phyloP scores from a whole-genome alignment of 2,888 invertebrate species.

The Arenicola marina region DNA sequence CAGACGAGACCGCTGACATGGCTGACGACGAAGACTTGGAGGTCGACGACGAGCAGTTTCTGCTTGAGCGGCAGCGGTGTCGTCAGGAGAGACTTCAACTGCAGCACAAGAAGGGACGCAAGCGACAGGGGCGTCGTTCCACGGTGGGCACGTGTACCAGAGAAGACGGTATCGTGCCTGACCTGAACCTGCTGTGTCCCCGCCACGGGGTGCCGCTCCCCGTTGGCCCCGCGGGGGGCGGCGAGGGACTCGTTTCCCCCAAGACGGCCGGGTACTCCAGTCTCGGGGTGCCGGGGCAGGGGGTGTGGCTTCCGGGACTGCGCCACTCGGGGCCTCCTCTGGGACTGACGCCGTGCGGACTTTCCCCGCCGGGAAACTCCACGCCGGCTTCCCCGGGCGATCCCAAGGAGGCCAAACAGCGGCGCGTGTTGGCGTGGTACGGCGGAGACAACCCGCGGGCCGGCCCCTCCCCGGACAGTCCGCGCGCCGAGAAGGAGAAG shows the following conservation, averaged over 20 bases:
- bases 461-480: neutral
- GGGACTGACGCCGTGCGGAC: no score
- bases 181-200: neutral
- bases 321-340: no score
- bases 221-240: neutral
- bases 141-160: slow-evolving; percentile 22
- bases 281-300: no score
- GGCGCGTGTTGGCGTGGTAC: neutral
- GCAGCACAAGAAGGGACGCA: slow-evolving; percentile 20
- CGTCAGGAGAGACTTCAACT: slow-evolving; percentile 32
- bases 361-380: neutral
- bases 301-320: no score
- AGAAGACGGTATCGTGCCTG: slow-evolving; percentile 11
- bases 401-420: neutral
- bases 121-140: neutral
- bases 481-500: neutral
- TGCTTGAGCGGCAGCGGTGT: slow-evolving; percentile 31
- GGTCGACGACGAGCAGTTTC: slow-evolving; percentile 28
- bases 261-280: neutral
- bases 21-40: slow-evolving; percentile 34
- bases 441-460: neutral
- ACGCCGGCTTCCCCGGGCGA: neutral
- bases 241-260: neutral
- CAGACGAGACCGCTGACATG: neutral
- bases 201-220: neutral